phyloP scores from a whole-genome alignment of 2,888 invertebrate species.

The Meiosimyza platycephala region DNA sequence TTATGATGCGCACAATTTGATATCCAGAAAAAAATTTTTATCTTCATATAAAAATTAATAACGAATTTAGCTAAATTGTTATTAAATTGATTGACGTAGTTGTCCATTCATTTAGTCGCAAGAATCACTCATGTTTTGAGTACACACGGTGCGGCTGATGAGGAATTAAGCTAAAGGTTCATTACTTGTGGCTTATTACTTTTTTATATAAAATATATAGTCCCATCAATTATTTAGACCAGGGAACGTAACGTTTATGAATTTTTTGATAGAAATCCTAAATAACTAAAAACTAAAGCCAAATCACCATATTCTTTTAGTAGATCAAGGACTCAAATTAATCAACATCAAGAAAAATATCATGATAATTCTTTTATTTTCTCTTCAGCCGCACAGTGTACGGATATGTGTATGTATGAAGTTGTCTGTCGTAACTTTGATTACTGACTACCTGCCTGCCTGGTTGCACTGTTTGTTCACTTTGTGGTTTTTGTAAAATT shows the following conservation, averaged over 20 bases:
- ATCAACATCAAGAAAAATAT: no score
- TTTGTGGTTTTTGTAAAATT: conserved; percentile 53
- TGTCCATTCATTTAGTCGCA: no score
- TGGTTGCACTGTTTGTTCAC: background rate
- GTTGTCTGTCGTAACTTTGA: conserved; percentile 16
- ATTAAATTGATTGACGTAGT: conserved; percentile 39
- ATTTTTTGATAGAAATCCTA: no score
- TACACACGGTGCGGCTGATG: conserved; percentile 29
- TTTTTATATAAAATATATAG: no score
- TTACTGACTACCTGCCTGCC: conserved; percentile 21
- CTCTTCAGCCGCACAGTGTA: conserved; percentile 36
- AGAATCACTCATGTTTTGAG: no score
- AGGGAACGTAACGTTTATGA: no score
- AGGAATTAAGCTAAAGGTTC: background rate
- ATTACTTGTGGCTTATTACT: no score
- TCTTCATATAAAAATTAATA: conserved; percentile 57
- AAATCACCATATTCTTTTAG: no score
- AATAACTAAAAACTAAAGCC: no score
- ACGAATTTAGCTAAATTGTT: conserved; percentile 42
- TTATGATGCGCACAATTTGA: conserved; percentile 29
- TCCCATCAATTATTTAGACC: no score
- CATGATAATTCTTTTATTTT: background rate
- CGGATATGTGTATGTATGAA: conserved; percentile 36
- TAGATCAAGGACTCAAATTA: no score
- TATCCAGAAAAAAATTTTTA: conserved; percentile 28